These are phyloP conservation scores for Caenorhabditis sp. DNA, from an alignment of 2,888 invertebrate genomes.

Conservation along the genomic window DNA sequence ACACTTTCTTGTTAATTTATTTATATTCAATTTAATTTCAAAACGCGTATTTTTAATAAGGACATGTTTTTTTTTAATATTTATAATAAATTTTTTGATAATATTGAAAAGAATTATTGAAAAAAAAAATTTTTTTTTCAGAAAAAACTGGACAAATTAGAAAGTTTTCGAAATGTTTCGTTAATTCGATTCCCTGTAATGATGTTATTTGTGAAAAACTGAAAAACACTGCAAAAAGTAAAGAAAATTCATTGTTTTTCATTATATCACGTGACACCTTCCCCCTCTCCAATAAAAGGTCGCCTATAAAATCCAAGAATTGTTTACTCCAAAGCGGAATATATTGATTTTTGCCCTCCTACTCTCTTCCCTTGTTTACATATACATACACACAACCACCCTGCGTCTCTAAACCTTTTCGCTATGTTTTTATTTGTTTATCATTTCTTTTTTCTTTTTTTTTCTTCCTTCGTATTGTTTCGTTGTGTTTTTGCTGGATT, in stretches of 20 bases:
- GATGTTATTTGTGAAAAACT: no score
- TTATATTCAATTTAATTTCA: not conserved
- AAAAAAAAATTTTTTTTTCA: no score
- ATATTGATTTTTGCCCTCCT: not conserved
- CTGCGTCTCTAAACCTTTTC: constrained; percentile 14
- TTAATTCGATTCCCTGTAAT: no score
- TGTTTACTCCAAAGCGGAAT: no score
- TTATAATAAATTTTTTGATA: constrained; percentile 5
- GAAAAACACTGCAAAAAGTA: no score
- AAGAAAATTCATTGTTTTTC: no score
- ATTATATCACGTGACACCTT: no score
- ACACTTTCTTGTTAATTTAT: constrained; percentile 46
- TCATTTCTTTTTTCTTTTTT: constrained; percentile 2
- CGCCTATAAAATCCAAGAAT: no score
- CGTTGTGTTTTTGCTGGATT: constrained; percentile 1
- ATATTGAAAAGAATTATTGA: no score
- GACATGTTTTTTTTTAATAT: not conserved
- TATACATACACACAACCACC: constrained; percentile 10
- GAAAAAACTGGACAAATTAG: no score
- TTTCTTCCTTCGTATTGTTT: constrained; percentile 8
- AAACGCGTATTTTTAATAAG: not conserved
- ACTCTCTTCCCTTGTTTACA: constrained; percentile 10
- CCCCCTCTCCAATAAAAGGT: no score
- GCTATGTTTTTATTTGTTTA: constrained; percentile 4
- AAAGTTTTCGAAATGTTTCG: no score